Base-by-base conservation (phyloP, 92 coral and sea anemone species). In the Heteractis magnifica region DNA sequence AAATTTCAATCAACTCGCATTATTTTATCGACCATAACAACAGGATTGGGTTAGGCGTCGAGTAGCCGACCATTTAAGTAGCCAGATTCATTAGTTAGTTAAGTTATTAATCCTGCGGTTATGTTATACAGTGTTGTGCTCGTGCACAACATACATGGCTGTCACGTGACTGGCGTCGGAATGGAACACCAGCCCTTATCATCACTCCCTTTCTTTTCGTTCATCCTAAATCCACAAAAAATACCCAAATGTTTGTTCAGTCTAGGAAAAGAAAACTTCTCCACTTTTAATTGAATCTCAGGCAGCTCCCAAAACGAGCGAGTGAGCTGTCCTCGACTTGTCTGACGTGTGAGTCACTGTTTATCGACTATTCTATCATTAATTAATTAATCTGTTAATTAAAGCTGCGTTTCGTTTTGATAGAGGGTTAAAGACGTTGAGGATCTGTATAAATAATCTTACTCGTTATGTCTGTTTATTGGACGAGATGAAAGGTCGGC, bases 321-420 rank as follows among this genome's bases (percentile, higher is more conserved):
- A 34, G 10, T 23, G 10, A 4, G 12, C 4, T 4, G 6, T 68
- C 23, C 8, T 23, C 73, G 14, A 23, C 49, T 20, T 2, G 58
- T 53, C 13, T 53, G 9, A 53, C 9, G 9, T 8, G 58, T 53
- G 58, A 12, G 44, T 34, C 20, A 18, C 5, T 68, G 12, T 68
- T 9, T 23, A 10, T 68, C 10, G 23, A 68, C 26, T 23, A 26
- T 23, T 62, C 26, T 8, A 68, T 26, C 49, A 10, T 12, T 68
- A 68, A 68, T 68, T 68, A 68, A 68, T 68, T 8, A 68, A 26
- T 68, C 73, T 20, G 11, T 68, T 68, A 68, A 68, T 68, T 8
- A 62, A 12, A 68, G 10, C 73, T 21, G 9, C 49, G 49, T 68
- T 6, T 68, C 50, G 73, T 26, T 11, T 20, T 68, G 11, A 9